Percentiles rank a stretch among this genome's conserved stretches.
phyloP scores from a whole-genome alignment of 2,797 vertebrate species.

The Alfaro cultratus region DNA sequence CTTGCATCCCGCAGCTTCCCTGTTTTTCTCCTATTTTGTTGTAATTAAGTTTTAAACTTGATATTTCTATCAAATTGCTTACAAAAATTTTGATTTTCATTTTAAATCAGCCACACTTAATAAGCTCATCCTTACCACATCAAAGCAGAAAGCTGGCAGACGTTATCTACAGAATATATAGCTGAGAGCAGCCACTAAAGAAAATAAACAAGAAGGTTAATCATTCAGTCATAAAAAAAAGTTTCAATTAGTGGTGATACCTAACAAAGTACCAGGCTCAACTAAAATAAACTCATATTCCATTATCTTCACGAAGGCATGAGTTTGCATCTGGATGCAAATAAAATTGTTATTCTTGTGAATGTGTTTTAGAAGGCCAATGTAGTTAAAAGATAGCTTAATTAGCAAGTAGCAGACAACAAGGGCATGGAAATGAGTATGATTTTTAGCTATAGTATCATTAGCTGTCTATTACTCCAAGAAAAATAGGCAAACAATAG shows the following conservation, averaged over 20 bases:
- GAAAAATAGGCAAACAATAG: not conserved
- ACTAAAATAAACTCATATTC: conserved; percentile 50
- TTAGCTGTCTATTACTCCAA: not conserved
- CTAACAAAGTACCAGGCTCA: conserved; percentile 55
- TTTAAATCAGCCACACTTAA: conserved; percentile 52
- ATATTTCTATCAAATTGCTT: conserved; percentile 31
- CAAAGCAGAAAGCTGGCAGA: conserved; percentile 57
- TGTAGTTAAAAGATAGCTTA: not conserved
- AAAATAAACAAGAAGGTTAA: conserved; percentile 26
- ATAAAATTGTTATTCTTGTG: conserved; percentile 8
- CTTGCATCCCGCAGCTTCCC: not conserved
- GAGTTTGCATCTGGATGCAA: conserved; percentile 17
- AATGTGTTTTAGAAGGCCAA: not conserved
- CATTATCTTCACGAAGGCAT: conserved; percentile 11
- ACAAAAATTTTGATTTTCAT: conserved; percentile 33
- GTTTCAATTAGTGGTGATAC: conserved; percentile 55
- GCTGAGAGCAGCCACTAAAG: conserved; percentile 40
- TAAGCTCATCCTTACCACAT: conserved; percentile 61
- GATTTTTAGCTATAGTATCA: not conserved
- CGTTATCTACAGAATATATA: conserved; percentile 42
- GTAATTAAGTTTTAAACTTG: conserved; percentile 38
- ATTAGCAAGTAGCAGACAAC: not conserved
- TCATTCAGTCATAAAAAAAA: conserved; percentile 60
- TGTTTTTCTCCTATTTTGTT: conserved; percentile 15
- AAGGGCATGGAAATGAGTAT: not conserved